Evolutionary conservation across 2,888 invertebrate species (phyloP).

Genomic region (Zygaena filipendulae): DNA sequence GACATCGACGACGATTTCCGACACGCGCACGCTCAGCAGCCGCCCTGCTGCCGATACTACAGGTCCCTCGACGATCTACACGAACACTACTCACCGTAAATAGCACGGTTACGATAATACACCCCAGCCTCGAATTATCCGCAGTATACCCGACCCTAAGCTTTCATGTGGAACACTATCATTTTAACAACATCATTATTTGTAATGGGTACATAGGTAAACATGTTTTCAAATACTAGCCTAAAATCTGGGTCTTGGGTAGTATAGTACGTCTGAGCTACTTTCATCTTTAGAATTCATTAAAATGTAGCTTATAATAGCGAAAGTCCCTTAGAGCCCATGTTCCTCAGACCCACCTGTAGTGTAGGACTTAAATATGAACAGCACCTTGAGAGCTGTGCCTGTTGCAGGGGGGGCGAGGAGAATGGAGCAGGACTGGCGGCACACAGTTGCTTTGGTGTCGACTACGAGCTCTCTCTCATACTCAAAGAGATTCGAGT

Average conservation of each 20-base stretch:
- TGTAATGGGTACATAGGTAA: background rate
- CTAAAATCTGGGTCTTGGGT: constrained; percentile 46
- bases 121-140: constrained; percentile 61
- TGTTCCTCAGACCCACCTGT: constrained; percentile 57
- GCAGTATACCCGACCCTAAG: constrained; percentile 56
- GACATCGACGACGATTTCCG: constrained; percentile 98
- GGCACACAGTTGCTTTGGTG: constrained; percentile 89
- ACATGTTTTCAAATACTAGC: too few relatives aligned
- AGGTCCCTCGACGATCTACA: constrained; percentile 75
- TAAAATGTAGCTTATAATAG: constrained; percentile 18
- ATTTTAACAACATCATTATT: constrained; percentile 3
- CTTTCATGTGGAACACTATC: constrained; percentile 5
- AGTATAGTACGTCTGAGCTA: too few relatives aligned
- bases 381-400: constrained; percentile 51
- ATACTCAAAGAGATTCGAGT: constrained; percentile 95
- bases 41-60: constrained; percentile 81
- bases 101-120: constrained; percentile 64
- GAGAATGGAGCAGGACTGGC: constrained; percentile 81
- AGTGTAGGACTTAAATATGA: constrained; percentile 48
- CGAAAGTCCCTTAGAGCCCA: constrained; percentile 59
- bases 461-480: constrained; percentile 93
- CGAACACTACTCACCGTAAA: constrained; percentile 70
- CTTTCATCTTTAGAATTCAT: constrained; percentile 14
- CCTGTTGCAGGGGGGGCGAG: constrained; percentile 61
- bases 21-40: constrained; percentile 79